A percentile compares a stretch with the other conserved stretches of the same genome.
phyloP scores from a whole-genome alignment of 2,113 vertebrate species.

The Pseudolaguvia tuberculata region DNA sequence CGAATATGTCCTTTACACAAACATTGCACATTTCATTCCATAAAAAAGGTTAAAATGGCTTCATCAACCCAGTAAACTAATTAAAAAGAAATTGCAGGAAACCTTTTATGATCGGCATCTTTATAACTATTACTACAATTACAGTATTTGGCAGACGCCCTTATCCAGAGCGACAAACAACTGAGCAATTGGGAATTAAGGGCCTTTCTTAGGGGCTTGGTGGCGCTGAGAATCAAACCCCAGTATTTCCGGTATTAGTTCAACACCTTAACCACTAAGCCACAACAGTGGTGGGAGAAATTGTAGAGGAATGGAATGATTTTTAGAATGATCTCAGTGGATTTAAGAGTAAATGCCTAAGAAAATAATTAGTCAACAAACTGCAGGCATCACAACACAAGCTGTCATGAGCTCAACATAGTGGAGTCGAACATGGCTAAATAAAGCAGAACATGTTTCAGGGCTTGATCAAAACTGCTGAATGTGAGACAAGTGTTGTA shows the following conservation, averaged over 20 bases:
- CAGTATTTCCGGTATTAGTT: too few relatives aligned
- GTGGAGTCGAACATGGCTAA: not conserved
- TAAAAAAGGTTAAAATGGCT: too few relatives aligned
- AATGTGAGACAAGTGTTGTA: slow-evolving; percentile 16
- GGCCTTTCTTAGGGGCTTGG: too few relatives aligned
- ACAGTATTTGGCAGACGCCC: too few relatives aligned
- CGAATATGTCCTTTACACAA: not conserved
- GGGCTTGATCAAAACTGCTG: not conserved
- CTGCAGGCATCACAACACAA: slow-evolving; percentile 23
- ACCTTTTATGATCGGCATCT: not conserved
- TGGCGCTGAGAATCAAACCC: too few relatives aligned
- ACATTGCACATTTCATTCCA: not conserved
- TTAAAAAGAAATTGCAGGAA: not conserved
- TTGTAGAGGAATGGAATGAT: too few relatives aligned
- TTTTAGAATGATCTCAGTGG: not conserved
- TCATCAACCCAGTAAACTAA: not conserved
- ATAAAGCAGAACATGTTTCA: not conserved
- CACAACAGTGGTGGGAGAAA: not conserved
- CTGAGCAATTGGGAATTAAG: too few relatives aligned
- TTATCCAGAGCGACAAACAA: too few relatives aligned
- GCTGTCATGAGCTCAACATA: not conserved
- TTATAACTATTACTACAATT: slow-evolving; percentile 10
- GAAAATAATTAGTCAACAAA: slow-evolving; percentile 39
- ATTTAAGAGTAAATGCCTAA: slow-evolving; percentile 30
- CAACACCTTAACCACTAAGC: too few relatives aligned